Percentiles rank a stretch among this genome's conserved stretches.
Conservation (phyloP, 2,888 invertebrate species). For the Trichopria drosophilae region DNA sequence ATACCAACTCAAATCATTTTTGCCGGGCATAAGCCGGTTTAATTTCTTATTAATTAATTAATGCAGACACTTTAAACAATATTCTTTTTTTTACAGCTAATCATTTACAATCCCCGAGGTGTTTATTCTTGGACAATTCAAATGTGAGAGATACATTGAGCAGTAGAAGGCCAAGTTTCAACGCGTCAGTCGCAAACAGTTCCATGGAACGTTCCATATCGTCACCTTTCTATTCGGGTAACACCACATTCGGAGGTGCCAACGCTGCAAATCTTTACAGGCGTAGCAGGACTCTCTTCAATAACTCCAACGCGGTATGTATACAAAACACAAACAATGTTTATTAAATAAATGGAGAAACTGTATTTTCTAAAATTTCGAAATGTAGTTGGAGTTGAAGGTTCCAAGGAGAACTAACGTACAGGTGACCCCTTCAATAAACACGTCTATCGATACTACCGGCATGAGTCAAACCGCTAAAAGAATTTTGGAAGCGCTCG, state of each 20-base stretch:
- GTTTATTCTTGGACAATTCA: constrained; percentile 55
- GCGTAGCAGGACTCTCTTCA: constrained; percentile 40
- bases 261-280: constrained; percentile 52
- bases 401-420: constrained; percentile 55
- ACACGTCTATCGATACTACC: constrained; percentile 50
- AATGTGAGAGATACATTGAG: constrained; percentile 60
- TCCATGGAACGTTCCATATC: constrained; percentile 57
- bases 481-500: constrained; percentile 77
- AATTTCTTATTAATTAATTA: too few species aligned
- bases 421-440: constrained; percentile 59
- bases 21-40: too few species aligned
- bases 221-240: constrained; percentile 77
- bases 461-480: constrained; percentile 75
- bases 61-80: background rate
- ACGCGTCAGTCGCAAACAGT: constrained; percentile 59
- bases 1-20: too few species aligned
- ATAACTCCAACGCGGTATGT: constrained; percentile 43
- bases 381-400: constrained; percentile 42
- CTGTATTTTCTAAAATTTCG: constrained; percentile 1
- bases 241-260: constrained; percentile 76
- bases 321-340: background rate
- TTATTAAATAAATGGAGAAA: background rate
- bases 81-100: constrained; percentile 43
- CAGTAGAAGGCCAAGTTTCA: constrained; percentile 61
- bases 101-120: constrained; percentile 53